Evolutionary conservation across 2,797 vertebrate species (phyloP).

Genomic region (Luscinia megarhynchos): DNA sequence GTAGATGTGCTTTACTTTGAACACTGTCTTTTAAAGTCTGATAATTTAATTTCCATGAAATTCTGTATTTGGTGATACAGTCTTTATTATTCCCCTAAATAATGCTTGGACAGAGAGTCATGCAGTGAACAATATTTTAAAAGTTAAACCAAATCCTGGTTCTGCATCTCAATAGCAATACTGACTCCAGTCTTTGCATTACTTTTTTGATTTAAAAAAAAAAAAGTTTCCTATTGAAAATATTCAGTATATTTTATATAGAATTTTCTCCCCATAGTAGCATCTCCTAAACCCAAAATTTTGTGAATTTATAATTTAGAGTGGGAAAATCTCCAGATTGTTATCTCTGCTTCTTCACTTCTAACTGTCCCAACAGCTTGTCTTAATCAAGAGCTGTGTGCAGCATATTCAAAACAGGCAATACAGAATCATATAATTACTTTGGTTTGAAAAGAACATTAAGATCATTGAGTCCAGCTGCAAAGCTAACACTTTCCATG

Average conservation of each 20-base stretch:
- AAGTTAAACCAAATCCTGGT: not conserved
- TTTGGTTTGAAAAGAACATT: not conserved
- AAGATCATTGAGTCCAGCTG: not conserved
- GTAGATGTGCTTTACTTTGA: not conserved
- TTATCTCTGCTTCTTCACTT: not conserved
- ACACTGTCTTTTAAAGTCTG: not conserved
- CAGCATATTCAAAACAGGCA: not conserved
- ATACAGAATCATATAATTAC: not conserved
- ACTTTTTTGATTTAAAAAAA: not conserved
- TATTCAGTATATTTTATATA: not conserved
- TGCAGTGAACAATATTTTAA: not conserved
- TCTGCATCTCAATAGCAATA: not conserved
- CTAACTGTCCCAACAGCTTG: not conserved
- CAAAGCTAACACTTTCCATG: not conserved
- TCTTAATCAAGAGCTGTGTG: not conserved
- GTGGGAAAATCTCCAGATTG: not conserved
- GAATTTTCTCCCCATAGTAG: not conserved
- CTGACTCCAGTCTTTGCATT: not conserved
- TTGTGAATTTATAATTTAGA: not conserved
- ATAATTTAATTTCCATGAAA: not conserved
- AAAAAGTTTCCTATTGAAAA: not conserved
- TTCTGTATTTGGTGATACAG: not conserved
- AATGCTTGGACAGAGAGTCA: accelerated
- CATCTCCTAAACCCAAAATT: not conserved
- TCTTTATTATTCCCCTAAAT: not conserved